These are phyloP conservation scores for Drosophila ogumai DNA, from an alignment of 1,140 invertebrate genomes.

Conservation along the genomic window DNA sequence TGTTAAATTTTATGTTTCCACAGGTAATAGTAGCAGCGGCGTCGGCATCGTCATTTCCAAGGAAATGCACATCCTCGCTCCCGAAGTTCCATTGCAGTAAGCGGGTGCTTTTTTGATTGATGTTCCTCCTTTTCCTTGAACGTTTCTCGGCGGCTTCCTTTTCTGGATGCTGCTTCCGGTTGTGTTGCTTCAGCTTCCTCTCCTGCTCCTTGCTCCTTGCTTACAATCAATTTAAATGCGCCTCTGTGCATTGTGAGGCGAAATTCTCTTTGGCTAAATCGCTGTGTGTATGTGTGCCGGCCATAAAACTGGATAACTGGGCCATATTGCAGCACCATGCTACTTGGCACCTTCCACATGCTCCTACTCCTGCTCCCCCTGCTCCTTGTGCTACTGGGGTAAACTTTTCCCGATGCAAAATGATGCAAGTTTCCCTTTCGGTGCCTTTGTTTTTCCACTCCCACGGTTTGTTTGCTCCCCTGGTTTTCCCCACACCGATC, in stretches of 20 bases:
- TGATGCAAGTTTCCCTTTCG: conserved; percentile 61
- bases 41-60: conserved; percentile 29
- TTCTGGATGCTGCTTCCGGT: conserved; percentile 14
- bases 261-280: conserved; percentile 67
- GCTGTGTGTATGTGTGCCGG: conserved; percentile 25
- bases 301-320: conserved; percentile 60
- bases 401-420: conserved; percentile 56
- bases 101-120: conserved; percentile 72
- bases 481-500: conserved; percentile 36
- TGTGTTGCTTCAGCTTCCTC: neutral
- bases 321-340: conserved; percentile 37
- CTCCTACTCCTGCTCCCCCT: neutral
- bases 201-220: conserved; percentile 26
- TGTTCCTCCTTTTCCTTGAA: conserved; percentile 57
- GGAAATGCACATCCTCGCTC: conserved; percentile 18
- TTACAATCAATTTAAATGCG: conserved; percentile 82
- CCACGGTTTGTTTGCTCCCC: conserved; percentile 7
- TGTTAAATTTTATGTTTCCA: conserved; percentile 79
- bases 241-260: conserved; percentile 73
- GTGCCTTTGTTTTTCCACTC: conserved; percentile 23
- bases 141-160: conserved; percentile 61
- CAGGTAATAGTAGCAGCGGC: conserved; percentile 56
- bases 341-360: conserved; percentile 30
- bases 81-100: conserved; percentile 49
- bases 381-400: neutral